Conservation (phyloP, 2,113 vertebrate species). For the Cyprinus carpio region DNA sequence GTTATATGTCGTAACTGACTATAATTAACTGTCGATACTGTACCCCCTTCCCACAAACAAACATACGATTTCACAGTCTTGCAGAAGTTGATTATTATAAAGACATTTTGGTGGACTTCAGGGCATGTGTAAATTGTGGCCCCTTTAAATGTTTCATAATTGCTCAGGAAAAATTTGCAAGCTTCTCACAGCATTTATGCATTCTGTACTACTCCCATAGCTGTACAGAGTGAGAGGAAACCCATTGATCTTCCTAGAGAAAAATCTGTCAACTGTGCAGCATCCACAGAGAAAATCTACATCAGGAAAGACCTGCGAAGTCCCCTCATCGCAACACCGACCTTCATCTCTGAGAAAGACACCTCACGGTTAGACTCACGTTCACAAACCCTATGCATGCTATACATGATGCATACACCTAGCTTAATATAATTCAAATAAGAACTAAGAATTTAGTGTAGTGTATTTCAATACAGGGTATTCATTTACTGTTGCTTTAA, state of each 20-base stretch:
- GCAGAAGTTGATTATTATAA: not conserved
- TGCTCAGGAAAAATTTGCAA: not conserved
- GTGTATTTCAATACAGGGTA: too few species aligned
- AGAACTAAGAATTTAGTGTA: too few species aligned
- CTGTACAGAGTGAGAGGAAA: slow-evolving; percentile 97
- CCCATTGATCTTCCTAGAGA: slow-evolving; percentile 94
- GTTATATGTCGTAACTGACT: not conserved
- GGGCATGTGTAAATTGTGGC: not conserved
- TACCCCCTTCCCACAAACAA: not conserved
- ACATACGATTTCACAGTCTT: not conserved
- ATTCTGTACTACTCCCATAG: slow-evolving; percentile 70
- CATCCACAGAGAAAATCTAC: slow-evolving; percentile 98
- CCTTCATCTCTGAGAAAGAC: slow-evolving; percentile 93
- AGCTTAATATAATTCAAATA: not conserved
- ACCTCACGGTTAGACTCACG: slow-evolving; percentile 64
- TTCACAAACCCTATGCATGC: not conserved
- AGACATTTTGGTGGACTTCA: not conserved
- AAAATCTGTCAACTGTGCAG: slow-evolving; percentile 94
- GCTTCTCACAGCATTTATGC: not conserved
- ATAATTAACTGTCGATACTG: too few species aligned
- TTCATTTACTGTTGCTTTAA: too few species aligned
- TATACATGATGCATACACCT: not conserved
- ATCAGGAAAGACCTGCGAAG: slow-evolving; percentile 95
- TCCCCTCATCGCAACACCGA: slow-evolving; percentile 94
- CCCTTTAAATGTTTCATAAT: not conserved